Conservation (phyloP, 2,888 invertebrate species). For the Apantesis nais region DNA sequence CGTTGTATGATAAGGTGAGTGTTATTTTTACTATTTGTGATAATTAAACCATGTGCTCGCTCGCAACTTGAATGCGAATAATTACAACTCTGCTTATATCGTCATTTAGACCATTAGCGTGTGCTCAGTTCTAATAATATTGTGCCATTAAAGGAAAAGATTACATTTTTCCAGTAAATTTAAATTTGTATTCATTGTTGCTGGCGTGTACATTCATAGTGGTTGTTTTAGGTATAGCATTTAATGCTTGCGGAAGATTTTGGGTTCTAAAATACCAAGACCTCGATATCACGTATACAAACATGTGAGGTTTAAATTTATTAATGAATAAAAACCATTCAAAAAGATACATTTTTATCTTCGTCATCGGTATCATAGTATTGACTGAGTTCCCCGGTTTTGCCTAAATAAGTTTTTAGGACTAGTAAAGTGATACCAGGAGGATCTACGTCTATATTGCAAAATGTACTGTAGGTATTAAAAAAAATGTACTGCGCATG, state of each 20-base stretch:
- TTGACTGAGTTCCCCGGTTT: not conserved
- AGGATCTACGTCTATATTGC: no score
- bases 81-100: not conserved
- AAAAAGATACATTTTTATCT: not conserved
- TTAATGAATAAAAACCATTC: no score
- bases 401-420: not conserved
- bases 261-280: no score
- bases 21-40: not conserved
- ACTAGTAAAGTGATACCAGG: not conserved
- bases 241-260: not conserved
- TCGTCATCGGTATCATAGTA: not conserved
- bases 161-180: not conserved
- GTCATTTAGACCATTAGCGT: not conserved
- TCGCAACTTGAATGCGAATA: not conserved
- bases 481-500: not conserved
- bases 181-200: not conserved
- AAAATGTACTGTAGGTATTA: no score
- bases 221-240: not conserved
- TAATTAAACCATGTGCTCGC: not conserved
- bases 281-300: no score
- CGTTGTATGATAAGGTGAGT: not conserved
- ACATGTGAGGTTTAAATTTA: no score
- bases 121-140: not conserved
- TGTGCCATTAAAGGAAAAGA: not conserved
- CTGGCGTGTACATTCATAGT: not conserved